A percentile compares a stretch with the other conserved stretches of the same genome.
Evolutionary conservation across 1,140 invertebrate species (phyloP).

Genomic region (Caerostris extrusa): DNA sequence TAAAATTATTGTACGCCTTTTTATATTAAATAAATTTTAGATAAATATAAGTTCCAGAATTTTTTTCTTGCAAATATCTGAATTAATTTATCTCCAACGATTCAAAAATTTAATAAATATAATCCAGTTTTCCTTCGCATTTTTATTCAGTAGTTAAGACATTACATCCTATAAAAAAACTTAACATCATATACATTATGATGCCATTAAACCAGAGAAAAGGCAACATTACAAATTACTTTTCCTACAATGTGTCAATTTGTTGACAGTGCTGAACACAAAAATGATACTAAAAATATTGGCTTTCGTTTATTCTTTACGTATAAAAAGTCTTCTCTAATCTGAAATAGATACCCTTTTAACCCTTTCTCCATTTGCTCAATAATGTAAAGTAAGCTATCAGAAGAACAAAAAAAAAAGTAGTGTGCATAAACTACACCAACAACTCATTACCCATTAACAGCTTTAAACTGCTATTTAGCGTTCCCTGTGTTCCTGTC

Average conservation of each 20-base stretch:
- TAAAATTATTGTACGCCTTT: too few species aligned
- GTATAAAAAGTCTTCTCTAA: neutral
- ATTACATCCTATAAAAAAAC: neutral
- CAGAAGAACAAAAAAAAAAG: neutral
- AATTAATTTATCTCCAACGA: too few species aligned
- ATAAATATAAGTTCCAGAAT: too few species aligned
- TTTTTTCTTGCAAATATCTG: too few species aligned
- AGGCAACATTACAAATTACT: neutral
- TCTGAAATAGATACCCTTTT: neutral
- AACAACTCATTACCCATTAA: neutral
- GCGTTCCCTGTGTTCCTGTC: neutral
- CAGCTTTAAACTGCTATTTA: constrained; percentile 46
- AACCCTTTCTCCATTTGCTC: neutral
- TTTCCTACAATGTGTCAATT: neutral
- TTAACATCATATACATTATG: neutral
- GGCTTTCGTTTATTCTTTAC: neutral
- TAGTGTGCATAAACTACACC: neutral
- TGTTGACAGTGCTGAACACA: neutral
- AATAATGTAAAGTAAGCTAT: neutral
- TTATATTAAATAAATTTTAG: too few species aligned
- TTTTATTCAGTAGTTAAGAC: too few species aligned
- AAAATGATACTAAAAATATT: neutral
- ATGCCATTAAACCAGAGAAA: neutral
- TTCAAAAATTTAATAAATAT: too few species aligned
- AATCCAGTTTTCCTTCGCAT: too few species aligned